Conservation (phyloP, 2,797 vertebrate species). For the Pangasius sanitwongsei region DNA sequence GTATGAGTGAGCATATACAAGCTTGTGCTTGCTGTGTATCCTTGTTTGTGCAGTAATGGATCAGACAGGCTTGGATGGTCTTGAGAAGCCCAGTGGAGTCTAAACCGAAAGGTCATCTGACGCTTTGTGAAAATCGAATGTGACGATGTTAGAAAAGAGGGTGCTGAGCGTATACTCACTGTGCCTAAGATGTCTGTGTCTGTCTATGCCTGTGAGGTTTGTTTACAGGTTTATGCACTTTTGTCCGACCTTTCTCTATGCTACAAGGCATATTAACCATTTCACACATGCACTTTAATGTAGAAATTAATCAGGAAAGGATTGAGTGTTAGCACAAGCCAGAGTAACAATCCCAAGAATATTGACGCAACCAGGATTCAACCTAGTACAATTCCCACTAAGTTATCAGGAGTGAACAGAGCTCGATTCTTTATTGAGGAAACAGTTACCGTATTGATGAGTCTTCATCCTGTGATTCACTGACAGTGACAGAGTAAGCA, state of each 20-base stretch:
- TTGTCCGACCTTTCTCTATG: neutral
- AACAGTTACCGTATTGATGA: neutral
- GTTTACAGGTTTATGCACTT: constrained; percentile 31
- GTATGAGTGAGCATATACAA: neutral
- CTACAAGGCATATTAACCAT: neutral
- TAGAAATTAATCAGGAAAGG: neutral
- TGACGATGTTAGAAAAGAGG: constrained; percentile 40
- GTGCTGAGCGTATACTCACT: constrained; percentile 14
- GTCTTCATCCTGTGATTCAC: neutral
- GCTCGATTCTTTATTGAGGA: neutral
- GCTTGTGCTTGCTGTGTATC: constrained; percentile 18
- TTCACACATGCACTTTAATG: neutral
- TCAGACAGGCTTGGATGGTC: constrained; percentile 24
- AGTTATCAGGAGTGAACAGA: neutral
- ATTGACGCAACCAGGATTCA: neutral
- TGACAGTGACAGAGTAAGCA: neutral
- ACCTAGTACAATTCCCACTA: neutral
- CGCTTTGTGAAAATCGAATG: constrained; percentile 48
- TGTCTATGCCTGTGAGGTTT: constrained; percentile 4
- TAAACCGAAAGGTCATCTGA: constrained; percentile 50
- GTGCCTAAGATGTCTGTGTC: neutral
- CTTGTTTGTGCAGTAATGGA: constrained; percentile 24
- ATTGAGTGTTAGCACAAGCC: neutral
- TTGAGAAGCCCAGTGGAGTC: constrained; percentile 44
- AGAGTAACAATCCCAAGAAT: neutral